Conservation (phyloP, 2,888 invertebrate genomes). For the Caenorhabditis uteleia region DNA sequence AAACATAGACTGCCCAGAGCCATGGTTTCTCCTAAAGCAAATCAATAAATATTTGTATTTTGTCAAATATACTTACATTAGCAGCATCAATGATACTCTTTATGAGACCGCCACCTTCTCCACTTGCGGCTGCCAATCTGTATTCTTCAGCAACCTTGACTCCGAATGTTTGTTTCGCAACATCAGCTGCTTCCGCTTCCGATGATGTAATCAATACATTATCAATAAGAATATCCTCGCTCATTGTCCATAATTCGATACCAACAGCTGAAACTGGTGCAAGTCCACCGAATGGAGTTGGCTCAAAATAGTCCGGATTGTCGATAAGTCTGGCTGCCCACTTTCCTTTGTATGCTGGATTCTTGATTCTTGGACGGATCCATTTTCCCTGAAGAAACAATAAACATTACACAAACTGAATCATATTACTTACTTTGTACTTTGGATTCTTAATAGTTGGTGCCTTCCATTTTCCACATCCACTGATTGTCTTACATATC, state of each 20-base stretch:
- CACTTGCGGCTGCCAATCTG: slow-evolving; percentile 37
- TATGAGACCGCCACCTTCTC: slow-evolving; percentile 45
- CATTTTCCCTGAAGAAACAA: slow-evolving; percentile 81
- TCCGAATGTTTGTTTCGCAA: slow-evolving; percentile 84
- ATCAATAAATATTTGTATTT: neutral
- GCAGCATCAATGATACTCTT: slow-evolving; percentile 55
- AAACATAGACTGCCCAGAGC: slow-evolving; percentile 85
- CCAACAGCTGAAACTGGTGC: slow-evolving; percentile 78
- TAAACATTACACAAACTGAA: neutral
- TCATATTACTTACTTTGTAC: slow-evolving; percentile 71
- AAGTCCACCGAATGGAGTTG: slow-evolving; percentile 77
- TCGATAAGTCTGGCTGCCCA: slow-evolving; percentile 79
- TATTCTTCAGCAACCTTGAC: slow-evolving; percentile 76
- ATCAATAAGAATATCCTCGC: slow-evolving; percentile 86
- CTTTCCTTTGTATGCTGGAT: slow-evolving; percentile 74
- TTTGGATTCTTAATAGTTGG: slow-evolving; percentile 74
- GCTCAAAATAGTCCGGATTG: slow-evolving; percentile 92
- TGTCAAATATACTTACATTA: slow-evolving; percentile 20
- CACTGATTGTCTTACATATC: slow-evolving; percentile 75
- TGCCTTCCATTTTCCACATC: slow-evolving; percentile 89
- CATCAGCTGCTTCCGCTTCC: slow-evolving; percentile 79
- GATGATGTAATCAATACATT: slow-evolving; percentile 91
- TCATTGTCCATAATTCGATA: slow-evolving; percentile 98
- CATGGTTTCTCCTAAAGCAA: slow-evolving; percentile 80
- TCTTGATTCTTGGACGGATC: slow-evolving; percentile 77